Evolutionary conservation across 1,140 invertebrate species (phyloP), one percentile per base, ranked within the genome.

Genomic region (Cydia amplana): DNA sequence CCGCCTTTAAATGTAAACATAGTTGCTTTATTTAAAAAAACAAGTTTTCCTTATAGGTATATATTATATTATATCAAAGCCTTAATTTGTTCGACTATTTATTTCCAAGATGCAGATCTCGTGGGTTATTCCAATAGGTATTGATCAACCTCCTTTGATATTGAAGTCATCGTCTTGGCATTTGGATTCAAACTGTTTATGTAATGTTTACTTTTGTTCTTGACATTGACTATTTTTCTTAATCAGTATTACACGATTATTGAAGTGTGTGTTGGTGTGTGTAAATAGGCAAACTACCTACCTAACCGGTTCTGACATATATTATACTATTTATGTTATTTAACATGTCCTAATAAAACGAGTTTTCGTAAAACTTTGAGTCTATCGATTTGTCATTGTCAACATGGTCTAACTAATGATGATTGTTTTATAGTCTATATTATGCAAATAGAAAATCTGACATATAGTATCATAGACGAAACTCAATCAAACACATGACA

Each of bases 121-220:
- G 43, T 46, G 43, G 43, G 12, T 46, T 46, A 16, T 14, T 46
- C 43, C 14, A 12, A 46, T 12, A 46, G 14, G 55, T 12, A 60
- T 23, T 60, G 55, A 60, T 60, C 55, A 60, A 60, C 55, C 55
- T 23, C 18, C 9, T 7, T 20, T 23, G n/a, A 23, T 60, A 60
- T 23, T 60, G 18, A 60, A 18, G 32, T 36, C 65, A 36, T 36
- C 28, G n/a, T 10, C n/a, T n/a, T 70, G 65, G 32, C 65, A 70
- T 70, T 70, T 70, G n/a, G 32, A n/a, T 70, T 67, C 55, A 23
- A 55, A n/a, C n/a, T 10, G 64, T 28, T 32, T 36, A 36, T 36
- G 65, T 70, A 70, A 70, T 70, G 28, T 70, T 36, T 70, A 70
- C 12, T 70, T 70, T 70, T 36, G 65, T 36, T 70, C 65, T 70